Evolutionary conservation across 2,888 invertebrate genomes (phyloP).

Genomic region (Megaustenia siamemsis): DNA sequence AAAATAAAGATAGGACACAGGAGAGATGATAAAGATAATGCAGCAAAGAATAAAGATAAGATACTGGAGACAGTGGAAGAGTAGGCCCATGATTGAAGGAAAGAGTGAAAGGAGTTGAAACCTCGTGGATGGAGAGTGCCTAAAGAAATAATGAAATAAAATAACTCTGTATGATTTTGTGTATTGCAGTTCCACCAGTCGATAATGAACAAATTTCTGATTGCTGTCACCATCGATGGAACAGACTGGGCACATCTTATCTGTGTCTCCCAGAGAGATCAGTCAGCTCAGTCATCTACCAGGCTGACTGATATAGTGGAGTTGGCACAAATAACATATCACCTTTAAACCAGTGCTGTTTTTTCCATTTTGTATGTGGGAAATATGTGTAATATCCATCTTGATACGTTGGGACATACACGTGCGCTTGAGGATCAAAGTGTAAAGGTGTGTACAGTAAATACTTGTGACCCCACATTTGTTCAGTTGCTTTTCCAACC

Average conservation of each 20-base stretch:
- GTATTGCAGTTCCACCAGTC: no score
- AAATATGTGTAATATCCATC: slow-evolving; percentile 50
- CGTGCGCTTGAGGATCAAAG: slow-evolving; percentile 18
- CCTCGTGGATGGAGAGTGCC: no score
- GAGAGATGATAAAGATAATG: no score
- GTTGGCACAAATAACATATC: slow-evolving; percentile 30
- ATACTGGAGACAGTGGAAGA: no score
- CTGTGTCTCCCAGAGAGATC: not conserved
- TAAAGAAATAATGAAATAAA: no score
- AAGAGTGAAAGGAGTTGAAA: no score
- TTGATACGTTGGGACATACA: slow-evolving; percentile 38
- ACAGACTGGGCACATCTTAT: not conserved
- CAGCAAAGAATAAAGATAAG: no score
- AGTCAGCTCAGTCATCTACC: not conserved
- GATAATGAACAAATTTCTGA: not conserved
- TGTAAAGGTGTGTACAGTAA: slow-evolving; percentile 40
- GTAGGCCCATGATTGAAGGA: no score
- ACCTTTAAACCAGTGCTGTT: slow-evolving; percentile 16
- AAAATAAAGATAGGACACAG: no score
- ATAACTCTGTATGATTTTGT: no score
- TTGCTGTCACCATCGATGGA: not conserved
- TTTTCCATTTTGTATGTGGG: slow-evolving; percentile 34
- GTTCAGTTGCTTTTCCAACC: slow-evolving; percentile 45
- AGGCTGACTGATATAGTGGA: slow-evolving; percentile 26
- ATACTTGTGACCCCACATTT: slow-evolving; percentile 47